phyloP scores from a whole-genome alignment of 2,113 vertebrate species.

The Oreochromis tanganicae region DNA sequence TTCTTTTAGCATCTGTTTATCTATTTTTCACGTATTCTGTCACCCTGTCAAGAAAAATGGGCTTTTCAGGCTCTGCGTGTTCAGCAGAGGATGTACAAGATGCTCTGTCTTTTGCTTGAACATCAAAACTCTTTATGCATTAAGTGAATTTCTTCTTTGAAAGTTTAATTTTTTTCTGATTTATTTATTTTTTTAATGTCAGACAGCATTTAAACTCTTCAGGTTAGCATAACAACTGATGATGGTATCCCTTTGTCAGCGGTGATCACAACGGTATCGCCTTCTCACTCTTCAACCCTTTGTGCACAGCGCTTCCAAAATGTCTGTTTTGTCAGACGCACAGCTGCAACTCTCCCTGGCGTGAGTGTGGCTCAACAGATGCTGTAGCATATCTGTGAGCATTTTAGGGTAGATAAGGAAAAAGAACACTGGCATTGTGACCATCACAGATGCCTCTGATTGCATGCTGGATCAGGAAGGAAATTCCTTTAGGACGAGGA shows the following conservation, averaged over 20 bases:
- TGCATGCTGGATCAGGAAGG: slow-evolving; percentile 58
- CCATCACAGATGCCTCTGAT: slow-evolving; percentile 59
- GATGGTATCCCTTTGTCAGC: slow-evolving; percentile 7
- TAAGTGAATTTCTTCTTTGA: neutral
- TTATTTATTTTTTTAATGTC: neutral
- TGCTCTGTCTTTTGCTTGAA: neutral
- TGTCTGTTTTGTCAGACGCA: slow-evolving; percentile 15
- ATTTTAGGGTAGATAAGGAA: neutral
- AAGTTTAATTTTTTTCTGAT: neutral
- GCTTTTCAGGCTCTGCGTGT: neutral
- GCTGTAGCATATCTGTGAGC: slow-evolving; percentile 15
- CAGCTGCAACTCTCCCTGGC: slow-evolving; percentile 47
- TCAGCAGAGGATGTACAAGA: neutral
- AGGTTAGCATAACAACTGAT: neutral
- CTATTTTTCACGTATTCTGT: neutral
- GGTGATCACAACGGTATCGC: neutral
- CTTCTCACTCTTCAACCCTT: neutral
- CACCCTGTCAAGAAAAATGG: neutral
- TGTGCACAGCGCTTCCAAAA: neutral
- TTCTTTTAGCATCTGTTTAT: neutral
- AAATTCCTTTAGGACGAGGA: slow-evolving; percentile 56
- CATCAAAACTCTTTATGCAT: neutral
- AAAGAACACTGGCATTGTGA: slow-evolving; percentile 44
- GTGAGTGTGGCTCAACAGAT: slow-evolving; percentile 32
- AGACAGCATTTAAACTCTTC: slow-evolving; percentile 5